Percentiles rank a stretch among this genome's conserved stretches.
Conservation (phyloP, 1,140 invertebrate genomes). For the Aphelenchoides besseyi region DNA sequence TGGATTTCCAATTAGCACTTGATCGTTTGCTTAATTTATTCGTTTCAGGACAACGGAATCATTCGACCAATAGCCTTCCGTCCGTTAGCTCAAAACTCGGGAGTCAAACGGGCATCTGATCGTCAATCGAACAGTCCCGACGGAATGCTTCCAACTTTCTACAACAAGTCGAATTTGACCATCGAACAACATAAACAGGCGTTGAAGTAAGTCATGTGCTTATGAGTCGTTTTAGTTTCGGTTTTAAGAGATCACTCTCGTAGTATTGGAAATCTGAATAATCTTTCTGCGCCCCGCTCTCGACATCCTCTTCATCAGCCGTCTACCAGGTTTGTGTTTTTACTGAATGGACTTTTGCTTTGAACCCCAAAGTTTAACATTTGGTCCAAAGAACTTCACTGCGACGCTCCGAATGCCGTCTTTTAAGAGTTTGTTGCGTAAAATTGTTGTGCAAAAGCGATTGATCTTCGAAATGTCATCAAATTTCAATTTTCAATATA, state of each 20-base stretch:
- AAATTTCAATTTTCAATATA: background rate
- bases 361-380: no score
- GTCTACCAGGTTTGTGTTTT: constrained; percentile 3
- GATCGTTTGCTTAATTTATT: constrained; percentile 12
- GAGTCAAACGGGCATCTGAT: background rate
- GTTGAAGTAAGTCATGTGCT: constrained; percentile 24
- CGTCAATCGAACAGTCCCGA: constrained; percentile 33
- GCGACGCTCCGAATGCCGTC: background rate
- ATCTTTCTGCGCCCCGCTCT: background rate
- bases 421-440: background rate
- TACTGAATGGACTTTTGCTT: background rate
- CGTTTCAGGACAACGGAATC: constrained; percentile 42
- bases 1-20: background rate
- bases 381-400: no score
- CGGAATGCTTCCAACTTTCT: constrained; percentile 8
- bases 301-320: constrained; percentile 13
- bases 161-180: constrained; percentile 17
- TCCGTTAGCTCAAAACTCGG: constrained; percentile 11
- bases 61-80: constrained; percentile 45
- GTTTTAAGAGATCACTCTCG: constrained; percentile 31
- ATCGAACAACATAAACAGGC: constrained; percentile 28
- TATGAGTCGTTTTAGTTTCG: constrained; percentile 20
- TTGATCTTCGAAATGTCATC: background rate
- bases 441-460: background rate
- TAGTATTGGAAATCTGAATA: constrained; percentile 35